Evolutionary conservation across 2,888 invertebrate species (phyloP).

Genomic region (Cenopis cana): DNA sequence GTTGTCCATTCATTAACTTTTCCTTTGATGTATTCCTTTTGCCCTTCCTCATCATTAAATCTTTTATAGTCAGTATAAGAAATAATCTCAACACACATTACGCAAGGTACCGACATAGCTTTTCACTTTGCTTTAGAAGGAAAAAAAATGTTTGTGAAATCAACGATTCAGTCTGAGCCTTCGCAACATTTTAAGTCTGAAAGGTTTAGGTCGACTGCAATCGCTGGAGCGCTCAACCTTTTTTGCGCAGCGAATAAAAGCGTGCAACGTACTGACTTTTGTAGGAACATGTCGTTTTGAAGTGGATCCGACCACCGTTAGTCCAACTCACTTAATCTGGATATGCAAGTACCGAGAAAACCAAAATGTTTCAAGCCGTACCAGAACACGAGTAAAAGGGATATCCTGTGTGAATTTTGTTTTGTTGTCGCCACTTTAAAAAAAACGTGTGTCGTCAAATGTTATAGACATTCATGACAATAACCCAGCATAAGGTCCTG

Average conservation of each 20-base stretch:
- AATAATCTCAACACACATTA: background rate
- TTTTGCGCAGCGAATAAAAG: constrained; percentile 34
- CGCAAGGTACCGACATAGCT: background rate
- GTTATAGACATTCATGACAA: no score
- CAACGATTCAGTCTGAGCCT: background rate
- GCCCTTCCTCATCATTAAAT: no score
- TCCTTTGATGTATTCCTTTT: no score
- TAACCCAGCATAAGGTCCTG: no score
- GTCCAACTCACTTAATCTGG: constrained; percentile 15
- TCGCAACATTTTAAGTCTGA: background rate
- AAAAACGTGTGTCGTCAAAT: background rate
- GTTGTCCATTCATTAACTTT: no score
- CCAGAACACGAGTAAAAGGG: background rate
- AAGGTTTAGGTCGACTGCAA: constrained; percentile 18
- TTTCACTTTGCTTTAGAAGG: background rate
- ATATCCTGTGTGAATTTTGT: background rate
- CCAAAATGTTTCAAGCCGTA: constrained; percentile 11
- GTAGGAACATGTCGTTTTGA: background rate
- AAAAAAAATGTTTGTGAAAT: background rate
- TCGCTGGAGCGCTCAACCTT: constrained; percentile 20
- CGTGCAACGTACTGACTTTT: constrained; percentile 5
- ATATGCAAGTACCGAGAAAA: constrained; percentile 6
- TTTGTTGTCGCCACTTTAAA: background rate
- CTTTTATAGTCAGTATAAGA: background rate
- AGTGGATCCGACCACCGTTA: constrained; percentile 26